phyloP scores from a whole-genome alignment of 2,113 vertebrate genomes.

The Piprites chloris region DNA sequence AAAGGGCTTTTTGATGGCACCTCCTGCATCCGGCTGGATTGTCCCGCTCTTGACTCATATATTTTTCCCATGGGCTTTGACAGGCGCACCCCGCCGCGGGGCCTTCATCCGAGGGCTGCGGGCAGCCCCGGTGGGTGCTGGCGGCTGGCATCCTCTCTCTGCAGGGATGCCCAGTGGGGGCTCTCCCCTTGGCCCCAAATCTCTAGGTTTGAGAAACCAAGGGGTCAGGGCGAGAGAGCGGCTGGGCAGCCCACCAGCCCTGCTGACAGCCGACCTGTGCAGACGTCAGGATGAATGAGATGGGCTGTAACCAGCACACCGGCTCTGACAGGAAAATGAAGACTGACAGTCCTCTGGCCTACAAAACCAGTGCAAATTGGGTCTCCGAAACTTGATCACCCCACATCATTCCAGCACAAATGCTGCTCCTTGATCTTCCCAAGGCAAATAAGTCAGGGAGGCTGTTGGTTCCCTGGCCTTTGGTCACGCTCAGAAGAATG shows the following conservation, averaged over 20 bases:
- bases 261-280: not conserved
- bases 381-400: not conserved
- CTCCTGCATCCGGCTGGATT: not conserved
- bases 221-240: not conserved
- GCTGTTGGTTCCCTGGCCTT: not conserved
- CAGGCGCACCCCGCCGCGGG: not conserved
- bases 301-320: not conserved
- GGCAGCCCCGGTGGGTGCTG: not conserved
- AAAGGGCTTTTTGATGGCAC: not conserved
- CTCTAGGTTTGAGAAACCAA: not conserved
- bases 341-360: not conserved
- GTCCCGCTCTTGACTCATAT: not conserved
- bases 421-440: not conserved
- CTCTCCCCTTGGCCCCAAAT: not conserved
- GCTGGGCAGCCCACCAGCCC: too few relatives aligned
- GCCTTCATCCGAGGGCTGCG: not conserved
- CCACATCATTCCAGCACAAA: not conserved
- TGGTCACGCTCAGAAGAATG: not conserved
- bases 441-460: not conserved
- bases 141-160: not conserved
- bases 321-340: not conserved
- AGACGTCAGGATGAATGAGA: not conserved
- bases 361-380: rapidly evolving
- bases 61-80: not conserved
- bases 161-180: too few relatives aligned